Percentiles rank a stretch among this genome's conserved stretches.
Conservation (phyloP, 2,113 vertebrate species). For the Syngnathus floridae region DNA sequence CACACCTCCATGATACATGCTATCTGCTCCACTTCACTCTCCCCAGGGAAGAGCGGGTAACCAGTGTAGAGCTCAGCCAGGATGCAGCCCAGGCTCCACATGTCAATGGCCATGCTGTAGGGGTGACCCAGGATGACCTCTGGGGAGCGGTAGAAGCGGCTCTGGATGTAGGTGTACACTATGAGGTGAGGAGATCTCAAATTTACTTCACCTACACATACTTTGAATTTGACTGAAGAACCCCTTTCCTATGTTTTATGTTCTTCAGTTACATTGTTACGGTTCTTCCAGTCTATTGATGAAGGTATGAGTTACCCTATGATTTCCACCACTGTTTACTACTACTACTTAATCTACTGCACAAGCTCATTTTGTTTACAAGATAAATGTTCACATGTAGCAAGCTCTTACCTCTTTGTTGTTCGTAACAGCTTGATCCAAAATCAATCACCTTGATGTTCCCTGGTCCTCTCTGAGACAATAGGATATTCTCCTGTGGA, state of each 20-base stretch:
- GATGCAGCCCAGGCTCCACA: constrained; percentile 97
- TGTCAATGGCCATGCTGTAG: constrained; percentile 91
- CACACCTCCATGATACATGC: constrained; percentile 92
- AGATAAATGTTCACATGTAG: not conserved
- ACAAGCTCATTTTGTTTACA: not conserved
- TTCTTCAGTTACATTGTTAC: not conserved
- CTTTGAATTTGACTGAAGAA: not conserved
- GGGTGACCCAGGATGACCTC: constrained; percentile 91
- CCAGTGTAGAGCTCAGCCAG: constrained; percentile 85
- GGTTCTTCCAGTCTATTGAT: not conserved
- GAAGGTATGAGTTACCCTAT: not conserved
- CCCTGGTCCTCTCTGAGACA: constrained; percentile 82
- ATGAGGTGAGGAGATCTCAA: not conserved
- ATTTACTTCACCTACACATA: not conserved
- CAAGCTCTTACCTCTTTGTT: constrained; percentile 79
- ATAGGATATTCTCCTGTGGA: constrained; percentile 85
- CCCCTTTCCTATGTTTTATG: not conserved
- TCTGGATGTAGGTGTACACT: constrained; percentile 95
- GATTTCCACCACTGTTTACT: not conserved
- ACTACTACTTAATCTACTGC: not conserved
- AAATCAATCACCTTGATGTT: constrained; percentile 96
- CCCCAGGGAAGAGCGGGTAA: constrained; percentile 85
- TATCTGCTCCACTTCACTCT: constrained; percentile 89
- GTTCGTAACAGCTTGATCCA: constrained; percentile 91
- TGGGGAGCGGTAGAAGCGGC: constrained; percentile 90